These are phyloP conservation scores for Nyctereutes procyonoides DNA, from an alignment of 2,113 vertebrate species.

Conservation along the genomic window DNA sequence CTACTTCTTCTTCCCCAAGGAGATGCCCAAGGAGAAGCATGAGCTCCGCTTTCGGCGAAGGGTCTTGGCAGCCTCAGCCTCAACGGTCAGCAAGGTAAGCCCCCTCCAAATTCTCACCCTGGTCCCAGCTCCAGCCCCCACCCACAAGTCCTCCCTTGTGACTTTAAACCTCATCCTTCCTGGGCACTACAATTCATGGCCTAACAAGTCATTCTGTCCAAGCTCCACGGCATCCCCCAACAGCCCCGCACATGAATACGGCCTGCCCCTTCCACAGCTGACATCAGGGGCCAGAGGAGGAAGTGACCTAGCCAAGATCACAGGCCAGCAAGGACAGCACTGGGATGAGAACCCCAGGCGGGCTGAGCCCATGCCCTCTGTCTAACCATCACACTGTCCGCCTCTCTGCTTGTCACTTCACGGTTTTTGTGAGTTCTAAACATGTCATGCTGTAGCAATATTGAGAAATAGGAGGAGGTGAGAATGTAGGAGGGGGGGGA, in stretches of 20 bases:
- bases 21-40: slow-evolving; percentile 90
- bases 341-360: background rate
- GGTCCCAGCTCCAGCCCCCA: background rate
- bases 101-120: fast-evolving
- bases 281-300: background rate
- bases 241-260: too few species aligned
- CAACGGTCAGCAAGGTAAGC: slow-evolving; percentile 57
- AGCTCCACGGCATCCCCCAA: too few species aligned
- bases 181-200: too few species aligned
- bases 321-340: background rate
- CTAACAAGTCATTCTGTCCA: background rate
- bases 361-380: background rate
- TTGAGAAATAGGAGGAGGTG: background rate
- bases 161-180: background rate
- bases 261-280: background rate
- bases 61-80: background rate
- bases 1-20: slow-evolving; percentile 95
- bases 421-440: background rate
- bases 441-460: fast-evolving
- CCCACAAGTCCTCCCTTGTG: background rate
- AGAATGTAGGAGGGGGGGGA: too few species aligned
- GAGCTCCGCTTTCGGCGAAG: slow-evolving; percentile 64
- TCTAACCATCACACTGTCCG: background rate
- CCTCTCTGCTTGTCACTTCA: background rate
- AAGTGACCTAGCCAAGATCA: background rate